A percentile compares a stretch with the other conserved stretches of the same genome.
Evolutionary conservation across 2,888 invertebrate genomes (phyloP).

Genomic region (Sarcophaga variegata): DNA sequence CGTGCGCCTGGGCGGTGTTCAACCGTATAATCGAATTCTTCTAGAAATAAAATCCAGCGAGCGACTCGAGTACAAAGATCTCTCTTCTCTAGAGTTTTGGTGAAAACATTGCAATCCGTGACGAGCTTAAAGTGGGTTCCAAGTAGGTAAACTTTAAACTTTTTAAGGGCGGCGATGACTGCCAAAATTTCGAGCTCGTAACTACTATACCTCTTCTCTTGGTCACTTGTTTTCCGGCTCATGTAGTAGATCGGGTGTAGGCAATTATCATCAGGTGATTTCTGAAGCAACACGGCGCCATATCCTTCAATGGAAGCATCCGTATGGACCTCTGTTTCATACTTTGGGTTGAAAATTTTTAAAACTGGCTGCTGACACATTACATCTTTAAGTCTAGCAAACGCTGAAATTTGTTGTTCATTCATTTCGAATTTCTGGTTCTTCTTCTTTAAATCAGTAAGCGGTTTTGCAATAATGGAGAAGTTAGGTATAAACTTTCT

Average conservation of each 20-base stretch:
- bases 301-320: conserved; percentile 67
- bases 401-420: conserved; percentile 64
- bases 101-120: conserved; percentile 66
- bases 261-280: conserved; percentile 52
- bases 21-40: conserved; percentile 70
- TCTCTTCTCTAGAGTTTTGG: conserved; percentile 64
- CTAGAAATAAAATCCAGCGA: conserved; percentile 69
- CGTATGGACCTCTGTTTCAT: conserved; percentile 66
- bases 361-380: conserved; percentile 60
- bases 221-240: conserved; percentile 61
- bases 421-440: conserved; percentile 68
- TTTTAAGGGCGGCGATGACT: conserved; percentile 71
- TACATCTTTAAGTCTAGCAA: conserved; percentile 66
- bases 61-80: conserved; percentile 69
- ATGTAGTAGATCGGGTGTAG: conserved; percentile 67
- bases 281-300: conserved; percentile 66
- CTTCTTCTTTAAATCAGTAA: conserved; percentile 69
- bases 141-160: conserved; percentile 71
- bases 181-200: conserved; percentile 73
- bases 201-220: conserved; percentile 59
- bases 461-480: conserved; percentile 69
- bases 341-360: conserved; percentile 62
- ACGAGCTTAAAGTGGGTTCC: conserved; percentile 59
- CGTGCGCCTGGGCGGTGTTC: conserved; percentile 68
- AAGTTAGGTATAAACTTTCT: conserved; percentile 72